Evolutionary conservation across 2,888 invertebrate species (phyloP), one percentile per base, ranked within the genome.

Genomic region (Eledona agricola): DNA sequence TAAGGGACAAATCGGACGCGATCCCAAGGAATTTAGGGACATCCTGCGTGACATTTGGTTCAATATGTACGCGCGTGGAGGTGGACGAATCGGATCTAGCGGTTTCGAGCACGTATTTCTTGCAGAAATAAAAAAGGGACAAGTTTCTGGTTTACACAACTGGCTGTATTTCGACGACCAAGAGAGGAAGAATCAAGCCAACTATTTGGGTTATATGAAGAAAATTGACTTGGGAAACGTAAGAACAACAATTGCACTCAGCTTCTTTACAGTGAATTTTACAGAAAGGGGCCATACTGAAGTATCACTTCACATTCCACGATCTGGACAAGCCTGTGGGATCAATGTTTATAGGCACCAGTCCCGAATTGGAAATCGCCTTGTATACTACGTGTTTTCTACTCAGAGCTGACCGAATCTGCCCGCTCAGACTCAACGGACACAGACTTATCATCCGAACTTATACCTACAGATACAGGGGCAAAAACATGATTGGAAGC

Each of bases 41-140:
- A 80, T 84, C n/a, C 72, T 91, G 4, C 85, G 87, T 68, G 83
- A 83, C 56, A 73, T 90, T 5, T 91, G 90, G 90, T 91, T 91
- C 69, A 86, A 86, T 17, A 81, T 91, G 62, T 96, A 93, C 72
- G 87, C 93, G 0, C 81, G 94, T 55, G 87, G 90, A 16, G 81
- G 83, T 66, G 88, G 90, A 15, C 84, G 84, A 70, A 83, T 90
- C 11, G 90, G 94, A 52, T 94, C 95, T 64, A 90, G 90, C 22
- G 96, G 93, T 1, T 96, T 96, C 71, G 96, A 96, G 74, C 96
- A 96, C 69, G 86, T 94, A 11, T 94, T 96, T 74, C 83, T 95
- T 1, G 89, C 93, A 0, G 96, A 96, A 80, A 79, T 90, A 0
- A 92, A 90, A 73, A 85, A 86, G 62, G 83, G 83, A 26, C 86